These are phyloP conservation scores for Drosophila truncata DNA, from an alignment of 1,140 invertebrate species.

Conservation along the genomic window DNA sequence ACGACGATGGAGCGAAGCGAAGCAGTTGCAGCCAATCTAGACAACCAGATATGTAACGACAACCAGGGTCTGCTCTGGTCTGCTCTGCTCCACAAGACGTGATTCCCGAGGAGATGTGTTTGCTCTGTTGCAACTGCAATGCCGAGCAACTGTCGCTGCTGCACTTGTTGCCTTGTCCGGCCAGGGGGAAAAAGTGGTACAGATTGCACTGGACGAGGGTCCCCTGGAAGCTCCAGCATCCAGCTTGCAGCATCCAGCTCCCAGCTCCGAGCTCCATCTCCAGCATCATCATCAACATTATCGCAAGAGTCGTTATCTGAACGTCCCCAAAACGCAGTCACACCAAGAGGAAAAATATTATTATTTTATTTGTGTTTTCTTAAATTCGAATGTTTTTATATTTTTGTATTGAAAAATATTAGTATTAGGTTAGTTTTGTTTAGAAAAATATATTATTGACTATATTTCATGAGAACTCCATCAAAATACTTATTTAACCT, in stretches of 20 bases:
- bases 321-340: slow-evolving; percentile 47
- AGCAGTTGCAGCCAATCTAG: slow-evolving; percentile 72
- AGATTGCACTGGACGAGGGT: slow-evolving; percentile 60
- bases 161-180: slow-evolving; percentile 81
- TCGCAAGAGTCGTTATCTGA: slow-evolving; percentile 31
- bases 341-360: background rate
- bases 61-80: slow-evolving; percentile 48
- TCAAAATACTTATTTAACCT: too few relatives aligned
- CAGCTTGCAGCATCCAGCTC: slow-evolving; percentile 35
- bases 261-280: slow-evolving; percentile 27
- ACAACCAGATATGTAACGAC: slow-evolving; percentile 81
- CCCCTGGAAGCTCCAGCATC: background rate
- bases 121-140: slow-evolving; percentile 66
- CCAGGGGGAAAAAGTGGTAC: slow-evolving; percentile 71
- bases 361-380: accelerated
- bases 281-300: slow-evolving; percentile 51
- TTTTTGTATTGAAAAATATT: background rate
- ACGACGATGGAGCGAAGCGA: slow-evolving; percentile 8
- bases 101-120: slow-evolving; percentile 76
- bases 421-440: background rate
- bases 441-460: too few relatives aligned
- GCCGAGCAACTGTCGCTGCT: slow-evolving; percentile 36
- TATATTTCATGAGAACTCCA: too few relatives aligned
- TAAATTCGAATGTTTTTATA: background rate
- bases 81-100: slow-evolving; percentile 55